phyloP scores from a whole-genome alignment of 2,113 vertebrate genomes.

The Syrmaticus mikado region DNA sequence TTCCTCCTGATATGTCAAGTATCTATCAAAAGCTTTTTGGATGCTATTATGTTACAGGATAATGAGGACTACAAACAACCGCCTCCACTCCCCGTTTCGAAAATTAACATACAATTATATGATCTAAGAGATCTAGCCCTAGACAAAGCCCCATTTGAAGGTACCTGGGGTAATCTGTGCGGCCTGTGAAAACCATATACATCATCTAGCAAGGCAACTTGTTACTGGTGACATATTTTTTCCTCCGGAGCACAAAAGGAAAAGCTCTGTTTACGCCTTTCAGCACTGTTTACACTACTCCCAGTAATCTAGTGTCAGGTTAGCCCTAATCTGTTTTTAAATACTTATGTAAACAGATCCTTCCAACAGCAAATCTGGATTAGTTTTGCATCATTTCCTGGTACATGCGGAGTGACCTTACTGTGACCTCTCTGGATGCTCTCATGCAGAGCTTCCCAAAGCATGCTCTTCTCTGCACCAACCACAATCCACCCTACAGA shows the following conservation, averaged over 20 bases:
- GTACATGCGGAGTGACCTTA: conserved; percentile 77
- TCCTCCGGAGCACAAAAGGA: conserved; percentile 48
- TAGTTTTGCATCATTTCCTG: conserved; percentile 87
- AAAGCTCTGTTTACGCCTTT: conserved; percentile 70
- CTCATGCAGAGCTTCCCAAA: conserved; percentile 64
- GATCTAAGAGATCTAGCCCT: background rate
- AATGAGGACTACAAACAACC: conserved; percentile 45
- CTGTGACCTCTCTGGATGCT: conserved; percentile 70
- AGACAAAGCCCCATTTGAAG: conserved; percentile 37
- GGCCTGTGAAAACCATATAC: background rate
- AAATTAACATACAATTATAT: conserved; percentile 43
- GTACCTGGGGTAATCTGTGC: conserved; percentile 9
- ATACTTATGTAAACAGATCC: conserved; percentile 90
- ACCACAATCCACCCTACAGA: background rate
- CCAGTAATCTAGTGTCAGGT: conserved; percentile 83
- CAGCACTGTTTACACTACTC: conserved; percentile 72
- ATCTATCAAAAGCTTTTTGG: background rate
- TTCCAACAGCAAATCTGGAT: conserved; percentile 88
- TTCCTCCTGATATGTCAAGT: background rate
- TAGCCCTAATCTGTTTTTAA: conserved; percentile 89
- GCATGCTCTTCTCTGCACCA: background rate
- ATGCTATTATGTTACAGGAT: conserved; percentile 13
- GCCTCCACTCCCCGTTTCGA: background rate
- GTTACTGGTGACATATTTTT: conserved; percentile 30
- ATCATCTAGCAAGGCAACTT: conserved; percentile 44